phyloP scores from a whole-genome alignment of 2,888 invertebrate species.

The Tiliacea aurago region DNA sequence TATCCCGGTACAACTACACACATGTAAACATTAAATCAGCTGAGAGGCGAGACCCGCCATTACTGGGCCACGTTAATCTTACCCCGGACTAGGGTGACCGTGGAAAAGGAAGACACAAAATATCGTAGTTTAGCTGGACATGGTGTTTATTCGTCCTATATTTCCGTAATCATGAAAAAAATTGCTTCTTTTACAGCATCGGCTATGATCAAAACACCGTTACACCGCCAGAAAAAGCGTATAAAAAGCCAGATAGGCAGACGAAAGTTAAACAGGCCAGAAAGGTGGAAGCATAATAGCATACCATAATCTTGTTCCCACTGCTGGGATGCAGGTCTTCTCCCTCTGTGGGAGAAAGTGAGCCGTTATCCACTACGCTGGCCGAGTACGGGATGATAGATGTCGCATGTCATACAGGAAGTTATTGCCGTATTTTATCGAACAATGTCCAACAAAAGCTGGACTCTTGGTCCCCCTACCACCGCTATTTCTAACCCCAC shows the following conservation, averaged over 20 bases:
- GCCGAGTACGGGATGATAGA: neutral
- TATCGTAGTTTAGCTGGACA: neutral
- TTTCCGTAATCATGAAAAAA: too few species aligned
- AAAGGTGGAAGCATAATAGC: neutral
- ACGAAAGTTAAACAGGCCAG: neutral
- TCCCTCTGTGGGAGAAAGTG: too few species aligned
- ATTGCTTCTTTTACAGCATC: neutral
- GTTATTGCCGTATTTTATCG: neutral
- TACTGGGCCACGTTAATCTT: conserved; percentile 66
- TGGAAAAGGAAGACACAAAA: neutral
- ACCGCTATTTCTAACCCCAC: conserved; percentile 45
- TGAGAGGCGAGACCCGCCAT: conserved; percentile 59
- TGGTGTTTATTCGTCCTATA: neutral
- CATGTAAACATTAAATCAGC: conserved; percentile 64
- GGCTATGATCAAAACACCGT: neutral
- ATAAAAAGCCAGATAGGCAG: neutral
- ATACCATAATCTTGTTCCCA: neutral
- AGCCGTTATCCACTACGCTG: neutral
- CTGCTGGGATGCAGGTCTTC: too few species aligned
- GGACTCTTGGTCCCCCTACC: conserved; percentile 1
- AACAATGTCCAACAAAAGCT: neutral
- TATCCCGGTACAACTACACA: conserved; percentile 36
- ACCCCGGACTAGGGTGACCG: conserved; percentile 29
- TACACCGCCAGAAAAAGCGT: neutral
- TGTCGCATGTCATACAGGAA: neutral